These are phyloP conservation scores for Heterodera filipjevi DNA, from an alignment of 2,888 invertebrate species.

Conservation along the genomic window DNA sequence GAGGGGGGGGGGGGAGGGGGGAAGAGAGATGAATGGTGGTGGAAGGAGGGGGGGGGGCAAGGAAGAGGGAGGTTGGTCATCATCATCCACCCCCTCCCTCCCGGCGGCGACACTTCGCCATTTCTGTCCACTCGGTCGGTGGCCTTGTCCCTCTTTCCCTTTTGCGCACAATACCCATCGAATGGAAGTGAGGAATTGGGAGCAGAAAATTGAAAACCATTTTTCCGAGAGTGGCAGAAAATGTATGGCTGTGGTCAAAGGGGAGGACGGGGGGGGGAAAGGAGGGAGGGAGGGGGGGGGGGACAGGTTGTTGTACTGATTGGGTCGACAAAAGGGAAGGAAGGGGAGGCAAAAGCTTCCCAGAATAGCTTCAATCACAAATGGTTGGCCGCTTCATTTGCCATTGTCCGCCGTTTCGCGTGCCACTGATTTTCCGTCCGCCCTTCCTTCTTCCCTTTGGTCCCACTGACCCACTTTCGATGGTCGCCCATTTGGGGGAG, in stretches of 20 bases:
- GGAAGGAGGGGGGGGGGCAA: not conserved
- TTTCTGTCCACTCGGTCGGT: constrained; percentile 9
- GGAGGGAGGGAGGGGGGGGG: not conserved
- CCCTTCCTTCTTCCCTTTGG: not conserved
- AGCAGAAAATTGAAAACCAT: not conserved
- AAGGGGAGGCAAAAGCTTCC: not conserved
- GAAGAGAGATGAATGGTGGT: not conserved
- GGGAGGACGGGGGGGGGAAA: not conserved
- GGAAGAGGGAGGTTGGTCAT: not conserved
- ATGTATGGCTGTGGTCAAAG: not conserved
- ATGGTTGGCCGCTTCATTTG: no score
- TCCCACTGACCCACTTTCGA: constrained; percentile 6
- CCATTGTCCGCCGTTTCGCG: no score
- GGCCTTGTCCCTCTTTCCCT: constrained; percentile 12
- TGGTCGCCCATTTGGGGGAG: not conserved
- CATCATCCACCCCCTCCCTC: not conserved
- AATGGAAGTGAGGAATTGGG: constrained; percentile 9
- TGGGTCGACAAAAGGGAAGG: no score
- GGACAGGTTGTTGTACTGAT: not conserved
- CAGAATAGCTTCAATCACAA: no score
- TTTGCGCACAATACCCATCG: constrained; percentile 3
- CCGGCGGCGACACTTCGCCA: constrained; percentile 7
- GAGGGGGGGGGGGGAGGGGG: not conserved
- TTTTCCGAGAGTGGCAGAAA: constrained; percentile 1
- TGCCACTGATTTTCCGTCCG: no score